These are phyloP conservation scores for Nerophis ophidion DNA, from an alignment of 2,113 vertebrate species.

Conservation along the genomic window DNA sequence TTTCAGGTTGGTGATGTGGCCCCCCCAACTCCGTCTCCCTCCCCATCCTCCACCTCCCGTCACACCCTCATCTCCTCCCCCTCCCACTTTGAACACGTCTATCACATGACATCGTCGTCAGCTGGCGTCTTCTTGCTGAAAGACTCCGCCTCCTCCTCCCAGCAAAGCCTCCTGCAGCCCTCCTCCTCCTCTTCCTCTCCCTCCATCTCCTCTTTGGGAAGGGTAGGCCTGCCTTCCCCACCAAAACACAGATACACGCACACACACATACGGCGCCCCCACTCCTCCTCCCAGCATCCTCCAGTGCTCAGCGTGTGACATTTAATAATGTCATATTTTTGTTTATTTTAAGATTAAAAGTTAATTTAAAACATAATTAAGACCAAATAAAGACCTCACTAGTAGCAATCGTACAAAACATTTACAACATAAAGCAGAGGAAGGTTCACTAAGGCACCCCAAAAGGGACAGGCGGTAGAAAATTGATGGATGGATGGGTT, in stretches of 20 bases:
- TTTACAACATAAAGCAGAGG: too few species aligned
- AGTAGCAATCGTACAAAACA: too few species aligned
- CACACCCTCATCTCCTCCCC: slow-evolving; percentile 81
- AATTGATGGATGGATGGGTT: too few species aligned
- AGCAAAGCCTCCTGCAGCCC: slow-evolving; percentile 63
- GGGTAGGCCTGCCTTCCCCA: slow-evolving; percentile 72
- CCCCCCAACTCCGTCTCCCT: slow-evolving; percentile 45
- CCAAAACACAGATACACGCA: background rate
- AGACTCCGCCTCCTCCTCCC: slow-evolving; percentile 69
- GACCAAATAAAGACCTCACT: too few species aligned
- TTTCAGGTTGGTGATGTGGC: slow-evolving; percentile 59
- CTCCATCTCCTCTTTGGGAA: slow-evolving; percentile 80
- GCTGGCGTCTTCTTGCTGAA: slow-evolving; percentile 81
- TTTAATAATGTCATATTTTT: background rate
- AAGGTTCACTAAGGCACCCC: too few species aligned
- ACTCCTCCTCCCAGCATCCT: background rate
- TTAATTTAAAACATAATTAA: too few species aligned
- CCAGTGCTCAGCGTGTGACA: background rate
- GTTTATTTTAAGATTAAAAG: too few species aligned
- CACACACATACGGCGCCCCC: background rate
- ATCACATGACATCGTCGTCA: slow-evolving; percentile 78
- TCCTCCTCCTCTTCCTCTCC: slow-evolving; percentile 75
- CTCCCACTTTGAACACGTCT: slow-evolving; percentile 83
- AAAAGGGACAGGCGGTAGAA: too few species aligned
- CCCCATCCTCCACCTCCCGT: slow-evolving; percentile 73